Conservation (phyloP, 2,797 vertebrate species). For the Syngnathus rostellatus region DNA sequence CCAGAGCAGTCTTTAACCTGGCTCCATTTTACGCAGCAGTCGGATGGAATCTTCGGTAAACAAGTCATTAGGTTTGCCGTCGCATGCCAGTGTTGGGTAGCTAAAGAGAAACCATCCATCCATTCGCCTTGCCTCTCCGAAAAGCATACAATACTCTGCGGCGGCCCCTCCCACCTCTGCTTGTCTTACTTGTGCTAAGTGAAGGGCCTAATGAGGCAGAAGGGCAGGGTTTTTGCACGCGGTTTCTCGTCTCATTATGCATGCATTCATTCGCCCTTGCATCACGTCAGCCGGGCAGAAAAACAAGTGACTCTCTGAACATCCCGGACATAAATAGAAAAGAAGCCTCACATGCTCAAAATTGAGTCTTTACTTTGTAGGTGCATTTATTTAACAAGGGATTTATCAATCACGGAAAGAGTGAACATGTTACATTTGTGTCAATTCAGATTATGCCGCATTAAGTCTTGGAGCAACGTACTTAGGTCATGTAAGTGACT, state of each 20-base stretch:
- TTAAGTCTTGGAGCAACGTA: no score
- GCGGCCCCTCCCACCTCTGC: conserved; percentile 10
- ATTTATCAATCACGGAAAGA: neutral
- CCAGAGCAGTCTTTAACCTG: conserved; percentile 24
- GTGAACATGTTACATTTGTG: neutral
- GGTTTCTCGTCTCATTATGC: conserved; percentile 45
- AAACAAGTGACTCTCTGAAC: conserved; percentile 22
- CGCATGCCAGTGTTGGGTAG: conserved; percentile 32
- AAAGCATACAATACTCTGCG: conserved; percentile 13
- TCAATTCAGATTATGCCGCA: no score
- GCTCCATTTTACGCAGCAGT: conserved; percentile 1
- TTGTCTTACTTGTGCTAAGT: conserved; percentile 56
- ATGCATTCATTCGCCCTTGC: conserved; percentile 29
- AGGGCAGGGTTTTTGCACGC: conserved; percentile 48
- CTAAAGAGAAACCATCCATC: conserved; percentile 27
- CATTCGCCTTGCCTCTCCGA: conserved; percentile 19
- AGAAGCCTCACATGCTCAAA: no score
- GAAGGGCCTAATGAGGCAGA: conserved; percentile 60
- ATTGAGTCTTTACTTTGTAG: neutral
- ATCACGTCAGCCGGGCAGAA: conserved; percentile 26
- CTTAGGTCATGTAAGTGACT: no score
- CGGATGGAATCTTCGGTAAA: conserved; percentile 28
- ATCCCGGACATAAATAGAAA: neutral
- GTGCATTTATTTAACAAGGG: neutral
- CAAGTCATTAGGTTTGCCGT: conserved; percentile 22